Evolutionary conservation across 1,140 invertebrate genomes (phyloP).

Genomic region (Pachyrhynchus sulphureomaculatus): DNA sequence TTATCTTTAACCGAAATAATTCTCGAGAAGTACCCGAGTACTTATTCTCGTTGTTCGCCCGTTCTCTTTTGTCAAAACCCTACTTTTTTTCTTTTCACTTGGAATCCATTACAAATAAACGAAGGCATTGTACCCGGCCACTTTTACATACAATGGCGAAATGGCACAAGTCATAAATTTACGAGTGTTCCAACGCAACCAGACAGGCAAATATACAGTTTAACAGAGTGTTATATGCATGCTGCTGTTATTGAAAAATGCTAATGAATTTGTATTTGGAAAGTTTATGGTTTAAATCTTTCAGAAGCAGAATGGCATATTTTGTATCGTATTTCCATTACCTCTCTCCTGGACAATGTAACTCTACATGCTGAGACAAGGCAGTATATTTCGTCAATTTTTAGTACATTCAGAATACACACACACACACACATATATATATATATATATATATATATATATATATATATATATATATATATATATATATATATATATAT

Average conservation of each 20-base stretch:
- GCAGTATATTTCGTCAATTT: too few relatives aligned
- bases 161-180: conserved; percentile 27
- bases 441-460: too few relatives aligned
- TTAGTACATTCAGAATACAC: too few relatives aligned
- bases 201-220: conserved; percentile 13
- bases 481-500: too few relatives aligned
- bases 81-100: not conserved
- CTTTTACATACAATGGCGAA: conserved; percentile 15
- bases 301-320: too few relatives aligned
- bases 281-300: too few relatives aligned
- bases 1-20: not conserved
- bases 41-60: not conserved
- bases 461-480: too few relatives aligned
- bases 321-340: too few relatives aligned
- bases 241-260: conserved; percentile 12
- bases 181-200: conserved; percentile 7
- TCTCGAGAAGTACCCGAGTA: not conserved
- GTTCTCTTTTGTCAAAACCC: conserved; percentile 14
- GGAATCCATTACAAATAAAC: conserved; percentile 8
- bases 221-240: not conserved
- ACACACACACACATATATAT: too few relatives aligned
- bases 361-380: too few relatives aligned
- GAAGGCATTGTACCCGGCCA: conserved; percentile 6
- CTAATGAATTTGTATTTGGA: not conserved
- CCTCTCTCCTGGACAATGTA: too few relatives aligned